Conservation (phyloP, 2,888 invertebrate genomes). For the Acanthopleura granulata region DNA sequence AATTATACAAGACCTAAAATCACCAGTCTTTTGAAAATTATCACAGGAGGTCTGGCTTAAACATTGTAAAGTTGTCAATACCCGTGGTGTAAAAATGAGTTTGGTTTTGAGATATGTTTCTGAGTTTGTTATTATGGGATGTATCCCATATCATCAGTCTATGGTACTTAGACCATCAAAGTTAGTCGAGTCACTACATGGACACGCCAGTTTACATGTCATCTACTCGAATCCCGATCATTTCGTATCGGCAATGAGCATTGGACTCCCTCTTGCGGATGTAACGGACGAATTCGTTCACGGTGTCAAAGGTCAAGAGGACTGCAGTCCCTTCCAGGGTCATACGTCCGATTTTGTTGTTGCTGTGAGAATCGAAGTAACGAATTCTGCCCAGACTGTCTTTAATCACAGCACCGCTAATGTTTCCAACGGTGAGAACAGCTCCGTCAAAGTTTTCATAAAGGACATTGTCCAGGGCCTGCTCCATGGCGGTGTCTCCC, state of each 20-base stretch:
- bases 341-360: conserved; percentile 2
- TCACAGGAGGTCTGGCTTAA: too few relatives aligned
- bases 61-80: too few relatives aligned
- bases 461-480: neutral
- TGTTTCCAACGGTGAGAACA: neutral
- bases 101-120: too few relatives aligned
- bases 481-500: neutral
- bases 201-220: too few relatives aligned
- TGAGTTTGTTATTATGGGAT: too few relatives aligned
- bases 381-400: neutral
- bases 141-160: too few relatives aligned
- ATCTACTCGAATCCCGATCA: neutral
- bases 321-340: conserved; percentile 12
- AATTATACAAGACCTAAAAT: too few relatives aligned
- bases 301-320: conserved; percentile 8
- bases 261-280: neutral
- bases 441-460: neutral
- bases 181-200: too few relatives aligned
- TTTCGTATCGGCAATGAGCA: neutral
- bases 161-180: too few relatives aligned
- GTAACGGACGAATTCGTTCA: neutral
- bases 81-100: too few relatives aligned
- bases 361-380: conserved; percentile 17
- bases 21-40: too few relatives aligned
- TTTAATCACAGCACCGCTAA: neutral